Evolutionary conservation across 2,797 vertebrate species (phyloP), one percentile per base, ranked within the genome.

Genomic region (Pagetopsis macropterus): DNA sequence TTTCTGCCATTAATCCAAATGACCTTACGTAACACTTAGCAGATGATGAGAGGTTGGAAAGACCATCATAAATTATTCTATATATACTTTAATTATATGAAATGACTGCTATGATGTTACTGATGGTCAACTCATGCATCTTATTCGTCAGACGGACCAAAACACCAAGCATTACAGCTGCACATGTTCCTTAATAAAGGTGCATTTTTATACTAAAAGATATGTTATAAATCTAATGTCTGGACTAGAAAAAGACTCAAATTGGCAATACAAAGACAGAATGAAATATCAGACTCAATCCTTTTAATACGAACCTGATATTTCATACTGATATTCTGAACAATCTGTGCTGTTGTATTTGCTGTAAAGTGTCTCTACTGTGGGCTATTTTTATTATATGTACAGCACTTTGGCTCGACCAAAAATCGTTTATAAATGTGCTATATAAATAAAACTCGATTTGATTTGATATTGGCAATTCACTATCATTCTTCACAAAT

Each of bases 11-110:
- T 71, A 68, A 74, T 79, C 65, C 61, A 9, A 58, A 17, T 65
- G 48, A 61, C 65, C 67, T 68, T 54, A 78, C 73, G 65, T 61
- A 64, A 33, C 51, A 56, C 44, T 66, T 31, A 40, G 11, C 43
- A 16, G 64, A 76, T 27, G 37, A 49, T 57, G 33, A 62, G 55
- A 65, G 63, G 63, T 55, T 45, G 76, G 75, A 83, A 89, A 86
- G 54, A 69, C 55, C 79, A 81, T 78, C 63, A 77, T 44, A 52
- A 45, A 31, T 13, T 49, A 15, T 11, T 73, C 73, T 27, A 27
- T 27, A 27, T 27, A 27, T 27, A 27, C 27, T 60, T 66, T 72
- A 67, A 72, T 72, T 9, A 64, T 48, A 64, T 78, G 5, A 70
- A 80, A 83, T 49, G 48, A 82, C 69, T 67, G 75, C 17, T 58